These are phyloP conservation scores for Myotis brandtii DNA, from an alignment of 2,113 vertebrate species.

Conservation along the genomic window DNA sequence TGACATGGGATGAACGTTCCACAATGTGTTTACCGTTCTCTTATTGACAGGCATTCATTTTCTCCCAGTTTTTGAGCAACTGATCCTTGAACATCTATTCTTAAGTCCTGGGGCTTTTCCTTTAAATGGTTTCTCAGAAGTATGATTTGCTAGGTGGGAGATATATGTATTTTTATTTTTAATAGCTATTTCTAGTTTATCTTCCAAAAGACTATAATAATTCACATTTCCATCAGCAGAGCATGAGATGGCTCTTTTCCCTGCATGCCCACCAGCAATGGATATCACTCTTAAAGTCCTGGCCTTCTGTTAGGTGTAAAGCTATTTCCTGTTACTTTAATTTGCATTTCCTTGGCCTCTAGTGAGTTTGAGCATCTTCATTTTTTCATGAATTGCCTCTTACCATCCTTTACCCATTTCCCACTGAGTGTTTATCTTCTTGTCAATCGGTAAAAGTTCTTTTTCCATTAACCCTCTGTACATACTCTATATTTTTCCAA, in stretches of 20 bases:
- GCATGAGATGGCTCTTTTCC: background rate
- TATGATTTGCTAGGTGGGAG: background rate
- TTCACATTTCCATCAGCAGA: background rate
- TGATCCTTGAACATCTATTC: background rate
- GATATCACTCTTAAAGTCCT: background rate
- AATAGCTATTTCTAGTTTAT: conserved; percentile 23
- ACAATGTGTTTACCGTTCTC: background rate
- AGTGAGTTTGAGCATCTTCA: background rate
- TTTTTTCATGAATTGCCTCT: conserved; percentile 7
- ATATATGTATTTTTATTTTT: conserved; percentile 18
- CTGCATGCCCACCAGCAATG: background rate
- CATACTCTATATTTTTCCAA: background rate
- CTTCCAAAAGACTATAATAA: background rate
- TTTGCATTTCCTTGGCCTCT: background rate
- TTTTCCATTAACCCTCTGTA: background rate
- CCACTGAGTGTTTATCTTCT: background rate
- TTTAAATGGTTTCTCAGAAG: background rate
- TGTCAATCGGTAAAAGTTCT: background rate
- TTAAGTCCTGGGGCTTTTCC: background rate
- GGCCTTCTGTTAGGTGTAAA: background rate
- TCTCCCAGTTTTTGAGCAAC: background rate
- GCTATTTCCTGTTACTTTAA: background rate
- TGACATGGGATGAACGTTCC: background rate
- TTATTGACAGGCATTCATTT: background rate
- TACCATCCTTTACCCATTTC: background rate